Conservation (phyloP, 2,888 invertebrate species). For the Caradrina clavipalpis region DNA sequence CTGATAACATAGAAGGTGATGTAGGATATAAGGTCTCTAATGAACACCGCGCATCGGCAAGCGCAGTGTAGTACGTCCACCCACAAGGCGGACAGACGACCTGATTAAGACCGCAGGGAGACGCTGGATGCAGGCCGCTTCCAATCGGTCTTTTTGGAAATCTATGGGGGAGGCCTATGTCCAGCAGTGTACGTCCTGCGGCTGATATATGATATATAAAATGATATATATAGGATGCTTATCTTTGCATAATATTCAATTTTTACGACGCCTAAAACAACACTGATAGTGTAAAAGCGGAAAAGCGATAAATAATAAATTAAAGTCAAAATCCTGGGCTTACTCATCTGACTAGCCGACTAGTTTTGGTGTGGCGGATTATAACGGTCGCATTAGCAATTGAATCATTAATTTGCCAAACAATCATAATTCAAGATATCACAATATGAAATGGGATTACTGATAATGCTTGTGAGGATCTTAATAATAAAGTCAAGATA, state of each 20-base stretch:
- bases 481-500: not conserved
- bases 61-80: no score
- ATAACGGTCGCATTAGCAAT: constrained; percentile 42
- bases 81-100: no score
- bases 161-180: no score
- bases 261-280: not conserved
- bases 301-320: constrained; percentile 35
- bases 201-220: no score
- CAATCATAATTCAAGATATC: constrained; percentile 34
- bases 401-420: constrained; percentile 42
- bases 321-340: constrained; percentile 44
- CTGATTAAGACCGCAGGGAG: no score
- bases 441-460: constrained; percentile 4
- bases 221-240: no score
- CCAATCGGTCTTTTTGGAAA: no score
- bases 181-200: no score
- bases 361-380: constrained; percentile 40
- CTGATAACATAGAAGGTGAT: not conserved
- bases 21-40: no score
- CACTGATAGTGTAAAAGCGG: constrained; percentile 16
- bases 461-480: not conserved
- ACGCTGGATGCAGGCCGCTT: no score
- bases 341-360: constrained; percentile 27
- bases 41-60: no score
- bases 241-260: constrained; percentile 9